Evolutionary conservation across 2,113 vertebrate genomes (phyloP).

Genomic region (Hirundichthys speculiger): DNA sequence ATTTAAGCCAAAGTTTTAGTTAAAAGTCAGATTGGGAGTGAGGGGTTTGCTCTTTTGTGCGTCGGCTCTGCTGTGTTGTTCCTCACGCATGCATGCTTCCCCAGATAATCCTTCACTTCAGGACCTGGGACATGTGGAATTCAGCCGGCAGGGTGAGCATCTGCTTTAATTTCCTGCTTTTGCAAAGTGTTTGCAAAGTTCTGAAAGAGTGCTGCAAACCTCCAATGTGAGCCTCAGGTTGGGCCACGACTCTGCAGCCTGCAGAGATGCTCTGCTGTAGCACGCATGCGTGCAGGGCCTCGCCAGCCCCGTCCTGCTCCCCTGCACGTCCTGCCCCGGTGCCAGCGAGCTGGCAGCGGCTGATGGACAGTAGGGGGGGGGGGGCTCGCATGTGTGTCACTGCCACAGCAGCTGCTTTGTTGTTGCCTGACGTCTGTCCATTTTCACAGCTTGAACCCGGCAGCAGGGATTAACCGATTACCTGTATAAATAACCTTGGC

Average conservation of each 20-base stretch:
- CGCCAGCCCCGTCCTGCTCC: too few species aligned
- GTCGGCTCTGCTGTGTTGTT: background rate
- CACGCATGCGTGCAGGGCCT: too few species aligned
- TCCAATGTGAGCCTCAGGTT: background rate
- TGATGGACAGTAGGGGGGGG: background rate
- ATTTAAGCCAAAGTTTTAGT: too few species aligned
- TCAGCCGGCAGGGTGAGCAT: constrained; percentile 35
- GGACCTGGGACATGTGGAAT: constrained; percentile 48
- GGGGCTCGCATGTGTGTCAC: constrained; percentile 18
- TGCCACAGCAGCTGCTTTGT: constrained; percentile 23
- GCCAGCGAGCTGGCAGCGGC: too few species aligned
- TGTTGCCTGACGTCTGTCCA: constrained; percentile 39
- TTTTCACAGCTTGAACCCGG: constrained; percentile 39
- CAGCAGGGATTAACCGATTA: constrained; percentile 70
- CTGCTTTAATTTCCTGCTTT: constrained; percentile 49
- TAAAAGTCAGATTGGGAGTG: background rate
- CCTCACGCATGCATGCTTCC: constrained; percentile 23
- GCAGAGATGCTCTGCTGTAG: too few species aligned
- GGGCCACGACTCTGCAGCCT: too few species aligned
- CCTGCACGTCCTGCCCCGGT: too few species aligned
- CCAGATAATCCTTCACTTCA: constrained; percentile 19
- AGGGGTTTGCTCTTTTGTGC: background rate
- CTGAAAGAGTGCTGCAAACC: background rate
- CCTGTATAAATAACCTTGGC: constrained; percentile 70
- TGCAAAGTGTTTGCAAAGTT: background rate